phyloP scores from a whole-genome alignment of 2,888 invertebrate genomes.

The Cryptus viduatorius region DNA sequence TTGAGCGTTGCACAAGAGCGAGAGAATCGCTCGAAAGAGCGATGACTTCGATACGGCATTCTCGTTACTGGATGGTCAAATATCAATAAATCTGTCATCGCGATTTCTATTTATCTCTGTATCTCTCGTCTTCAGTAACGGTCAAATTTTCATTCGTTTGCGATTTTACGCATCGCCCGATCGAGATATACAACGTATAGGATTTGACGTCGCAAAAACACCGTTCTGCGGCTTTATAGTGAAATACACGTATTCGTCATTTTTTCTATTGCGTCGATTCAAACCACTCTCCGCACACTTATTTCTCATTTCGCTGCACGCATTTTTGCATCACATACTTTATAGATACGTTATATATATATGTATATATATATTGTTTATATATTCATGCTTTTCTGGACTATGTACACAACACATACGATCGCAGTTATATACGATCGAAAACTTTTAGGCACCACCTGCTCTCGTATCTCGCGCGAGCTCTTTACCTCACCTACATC shows the following conservation, averaged over 20 bases:
- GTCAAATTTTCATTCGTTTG: neutral
- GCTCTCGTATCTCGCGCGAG: conserved; percentile 45
- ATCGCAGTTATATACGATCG: conserved; percentile 39
- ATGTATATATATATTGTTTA: neutral
- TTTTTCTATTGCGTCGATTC: too few relatives aligned
- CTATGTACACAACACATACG: conserved; percentile 39
- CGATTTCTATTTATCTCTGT: conserved; percentile 13
- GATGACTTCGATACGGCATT: conserved; percentile 1
- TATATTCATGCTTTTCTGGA: conserved; percentile 21
- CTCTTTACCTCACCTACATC: conserved; percentile 34
- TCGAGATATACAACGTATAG: neutral
- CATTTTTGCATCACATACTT: neutral
- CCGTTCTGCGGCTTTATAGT: too few relatives aligned
- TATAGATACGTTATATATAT: neutral
- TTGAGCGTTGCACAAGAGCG: neutral
- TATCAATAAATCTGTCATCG: conserved; percentile 41
- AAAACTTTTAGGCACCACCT: conserved; percentile 58
- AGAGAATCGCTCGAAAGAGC: conserved; percentile 2
- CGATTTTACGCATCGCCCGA: neutral
- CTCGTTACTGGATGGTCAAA: conserved; percentile 13
- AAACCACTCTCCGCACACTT: too few relatives aligned
- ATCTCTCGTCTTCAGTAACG: conserved; percentile 12
- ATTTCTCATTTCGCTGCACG: too few relatives aligned
- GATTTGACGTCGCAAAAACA: too few relatives aligned
- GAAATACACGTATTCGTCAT: too few relatives aligned